Conservation (phyloP, 1,140 invertebrate species). For the Pogonomyrmex barbatus region DNA sequence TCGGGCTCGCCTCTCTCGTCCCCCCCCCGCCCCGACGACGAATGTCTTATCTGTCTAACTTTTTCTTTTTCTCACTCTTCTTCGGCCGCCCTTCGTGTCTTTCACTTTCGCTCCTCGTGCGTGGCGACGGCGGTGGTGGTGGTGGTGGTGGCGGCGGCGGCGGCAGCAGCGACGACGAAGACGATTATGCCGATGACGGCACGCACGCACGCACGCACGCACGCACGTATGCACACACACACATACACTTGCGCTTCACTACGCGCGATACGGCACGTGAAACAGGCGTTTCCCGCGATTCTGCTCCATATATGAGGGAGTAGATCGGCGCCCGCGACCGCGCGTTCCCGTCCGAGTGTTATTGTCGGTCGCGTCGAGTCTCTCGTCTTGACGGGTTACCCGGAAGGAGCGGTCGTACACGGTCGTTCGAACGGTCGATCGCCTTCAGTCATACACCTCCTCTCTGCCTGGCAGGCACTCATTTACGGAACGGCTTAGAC, state of each 20-base stretch:
- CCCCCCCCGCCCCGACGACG: slow-evolving; percentile 10
- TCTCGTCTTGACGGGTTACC: slow-evolving; percentile 62
- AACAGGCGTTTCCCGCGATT: slow-evolving; percentile 66
- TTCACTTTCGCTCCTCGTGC: background rate
- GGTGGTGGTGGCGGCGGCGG: background rate
- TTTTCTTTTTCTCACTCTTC: slow-evolving; percentile 31
- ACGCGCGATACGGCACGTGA: slow-evolving; percentile 73
- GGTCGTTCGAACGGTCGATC: slow-evolving; percentile 51
- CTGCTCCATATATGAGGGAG: slow-evolving; percentile 76
- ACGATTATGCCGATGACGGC: background rate
- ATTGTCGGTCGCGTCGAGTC: slow-evolving; percentile 55
- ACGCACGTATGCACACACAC: slow-evolving; percentile 30
- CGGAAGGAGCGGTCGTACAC: slow-evolving; percentile 77
- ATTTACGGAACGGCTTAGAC: slow-evolving; percentile 76
- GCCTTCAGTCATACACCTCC: slow-evolving; percentile 56
- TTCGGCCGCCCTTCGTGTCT: slow-evolving; percentile 20
- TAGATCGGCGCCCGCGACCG: slow-evolving; percentile 33
- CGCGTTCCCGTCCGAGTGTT: slow-evolving; percentile 56
- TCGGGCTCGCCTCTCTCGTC: slow-evolving; percentile 25
- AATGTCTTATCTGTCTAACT: slow-evolving; percentile 28
- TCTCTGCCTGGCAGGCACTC: slow-evolving; percentile 61
- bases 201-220: slow-evolving; percentile 48
- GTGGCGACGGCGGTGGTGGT: background rate
- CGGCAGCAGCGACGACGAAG: background rate
- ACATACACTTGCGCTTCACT: slow-evolving; percentile 58